A percentile compares a stretch with the other conserved stretches of the same genome.
Evolutionary conservation across 2,888 invertebrate genomes (phyloP).

Genomic region (Dryocosmus kuriphilus): DNA sequence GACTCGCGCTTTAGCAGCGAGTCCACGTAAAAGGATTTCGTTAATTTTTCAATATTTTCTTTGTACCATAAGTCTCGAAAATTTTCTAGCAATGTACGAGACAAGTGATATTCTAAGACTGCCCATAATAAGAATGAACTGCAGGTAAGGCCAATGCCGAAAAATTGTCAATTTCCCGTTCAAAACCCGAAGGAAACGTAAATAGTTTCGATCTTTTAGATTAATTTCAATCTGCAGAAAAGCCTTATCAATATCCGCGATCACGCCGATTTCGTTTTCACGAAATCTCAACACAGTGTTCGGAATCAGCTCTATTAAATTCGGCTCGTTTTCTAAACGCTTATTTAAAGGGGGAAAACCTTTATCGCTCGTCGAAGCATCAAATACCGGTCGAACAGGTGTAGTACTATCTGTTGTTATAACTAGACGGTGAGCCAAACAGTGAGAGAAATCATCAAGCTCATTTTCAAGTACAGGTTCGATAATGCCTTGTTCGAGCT

Average conservation of each 20-base stretch:
- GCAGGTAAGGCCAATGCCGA: too few relatives aligned
- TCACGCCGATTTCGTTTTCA: slow-evolving; percentile 43
- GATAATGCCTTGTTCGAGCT: too few relatives aligned
- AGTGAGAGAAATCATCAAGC: slow-evolving; percentile 40
- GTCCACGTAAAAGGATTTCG: fast-evolving
- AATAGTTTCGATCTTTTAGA: slow-evolving; percentile 48
- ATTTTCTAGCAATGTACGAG: too few relatives aligned
- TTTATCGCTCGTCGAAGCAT: slow-evolving; percentile 58
- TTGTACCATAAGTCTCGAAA: too few relatives aligned
- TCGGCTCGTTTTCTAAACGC: too few relatives aligned
- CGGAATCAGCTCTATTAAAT: too few relatives aligned
- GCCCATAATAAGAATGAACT: slow-evolving; percentile 53
- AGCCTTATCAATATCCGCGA: too few relatives aligned
- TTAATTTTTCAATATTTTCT: background rate
- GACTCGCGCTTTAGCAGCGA: slow-evolving; percentile 63
- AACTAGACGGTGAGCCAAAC: slow-evolving; percentile 59
- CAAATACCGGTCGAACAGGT: slow-evolving; percentile 57
- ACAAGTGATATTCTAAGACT: too few relatives aligned
- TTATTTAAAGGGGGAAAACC: slow-evolving; percentile 56
- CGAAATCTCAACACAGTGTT: too few relatives aligned
- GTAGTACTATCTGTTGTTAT: slow-evolving; percentile 56
- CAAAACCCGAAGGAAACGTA: slow-evolving; percentile 56
- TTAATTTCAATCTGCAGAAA: slow-evolving; percentile 48
- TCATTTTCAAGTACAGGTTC: too few relatives aligned
- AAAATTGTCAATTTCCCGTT: slow-evolving; percentile 44